Percentiles rank a stretch among this genome's conserved stretches.
phyloP scores from a whole-genome alignment of 1,140 invertebrate genomes.

The Drosophila navojoa region DNA sequence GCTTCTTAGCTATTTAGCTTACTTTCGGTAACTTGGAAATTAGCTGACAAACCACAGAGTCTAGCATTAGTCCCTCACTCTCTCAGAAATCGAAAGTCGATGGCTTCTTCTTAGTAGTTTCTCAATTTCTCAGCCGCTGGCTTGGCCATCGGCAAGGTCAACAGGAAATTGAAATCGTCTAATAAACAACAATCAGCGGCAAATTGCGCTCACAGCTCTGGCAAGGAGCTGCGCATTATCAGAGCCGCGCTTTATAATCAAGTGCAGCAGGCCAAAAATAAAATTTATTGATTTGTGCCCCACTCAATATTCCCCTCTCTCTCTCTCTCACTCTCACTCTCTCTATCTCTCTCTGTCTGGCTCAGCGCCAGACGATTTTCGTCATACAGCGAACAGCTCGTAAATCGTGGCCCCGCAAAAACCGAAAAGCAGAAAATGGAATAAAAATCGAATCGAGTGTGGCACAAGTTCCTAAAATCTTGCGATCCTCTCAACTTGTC shows the following conservation, averaged over 20 bases:
- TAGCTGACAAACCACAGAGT: too few relatives aligned
- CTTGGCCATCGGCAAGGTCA: slow-evolving; percentile 36
- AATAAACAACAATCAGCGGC: slow-evolving; percentile 69
- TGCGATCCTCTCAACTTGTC: slow-evolving; percentile 32
- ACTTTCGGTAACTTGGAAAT: too few relatives aligned
- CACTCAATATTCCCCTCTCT: not conserved
- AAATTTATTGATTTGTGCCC: slow-evolving; percentile 77
- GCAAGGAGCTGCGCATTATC: slow-evolving; percentile 42
- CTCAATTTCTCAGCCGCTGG: not conserved
- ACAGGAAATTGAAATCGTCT: slow-evolving; percentile 54
- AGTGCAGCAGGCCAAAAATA: slow-evolving; percentile 59
- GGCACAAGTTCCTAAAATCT: slow-evolving; percentile 29
- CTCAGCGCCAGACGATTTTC: slow-evolving; percentile 50
- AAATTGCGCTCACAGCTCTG: slow-evolving; percentile 61
- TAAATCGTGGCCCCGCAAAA: slow-evolving; percentile 62
- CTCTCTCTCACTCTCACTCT: not conserved
- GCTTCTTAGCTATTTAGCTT: too few relatives aligned
- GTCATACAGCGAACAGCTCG: slow-evolving; percentile 41
- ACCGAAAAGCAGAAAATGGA: too few relatives aligned
- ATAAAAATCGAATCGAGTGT: slow-evolving; percentile 19
- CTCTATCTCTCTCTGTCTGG: not conserved
- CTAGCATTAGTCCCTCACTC: too few relatives aligned
- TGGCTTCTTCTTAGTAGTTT: too few relatives aligned
- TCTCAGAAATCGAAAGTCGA: too few relatives aligned
- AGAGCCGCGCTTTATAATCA: slow-evolving; percentile 68